These are phyloP conservation scores for Dryomyza anilis DNA, from an alignment of 2,888 invertebrate genomes.

Conservation along the genomic window DNA sequence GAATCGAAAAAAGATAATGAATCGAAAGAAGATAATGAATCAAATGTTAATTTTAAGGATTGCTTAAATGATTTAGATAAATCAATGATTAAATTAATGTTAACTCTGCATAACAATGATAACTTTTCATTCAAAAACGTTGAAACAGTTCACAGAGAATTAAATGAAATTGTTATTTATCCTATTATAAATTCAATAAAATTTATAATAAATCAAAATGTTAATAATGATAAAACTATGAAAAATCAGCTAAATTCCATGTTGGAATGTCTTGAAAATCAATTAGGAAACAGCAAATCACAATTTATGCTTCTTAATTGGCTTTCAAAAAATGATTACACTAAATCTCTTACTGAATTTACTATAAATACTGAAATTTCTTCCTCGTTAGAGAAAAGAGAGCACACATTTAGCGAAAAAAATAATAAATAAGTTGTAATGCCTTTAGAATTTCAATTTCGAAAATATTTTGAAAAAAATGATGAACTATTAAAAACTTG, in stretches of 20 bases:
- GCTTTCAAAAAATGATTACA: background rate
- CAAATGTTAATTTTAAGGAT: background rate
- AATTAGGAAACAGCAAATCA: background rate
- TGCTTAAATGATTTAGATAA: background rate
- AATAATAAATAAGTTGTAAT: background rate
- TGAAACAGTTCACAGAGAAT: background rate
- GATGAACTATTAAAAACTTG: background rate
- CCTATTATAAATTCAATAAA: background rate
- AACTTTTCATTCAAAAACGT: background rate
- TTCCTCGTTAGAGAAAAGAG: background rate
- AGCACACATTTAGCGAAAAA: background rate
- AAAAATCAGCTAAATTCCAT: background rate
- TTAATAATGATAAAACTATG: background rate
- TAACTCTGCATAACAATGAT: background rate
- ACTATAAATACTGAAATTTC: background rate
- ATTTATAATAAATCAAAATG: background rate
- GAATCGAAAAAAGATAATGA: too few species aligned
- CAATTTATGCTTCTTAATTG: background rate
- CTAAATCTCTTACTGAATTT: background rate
- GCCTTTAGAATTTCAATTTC: background rate
- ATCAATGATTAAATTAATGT: background rate
- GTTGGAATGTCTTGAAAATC: background rate
- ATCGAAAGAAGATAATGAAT: background rate
- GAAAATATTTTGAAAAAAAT: too few species aligned
- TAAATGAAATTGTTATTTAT: background rate